Evolutionary conservation across 2,113 vertebrate genomes (phyloP), one percentile per base, ranked within the genome.

Genomic region (Albula glossodonta): DNA sequence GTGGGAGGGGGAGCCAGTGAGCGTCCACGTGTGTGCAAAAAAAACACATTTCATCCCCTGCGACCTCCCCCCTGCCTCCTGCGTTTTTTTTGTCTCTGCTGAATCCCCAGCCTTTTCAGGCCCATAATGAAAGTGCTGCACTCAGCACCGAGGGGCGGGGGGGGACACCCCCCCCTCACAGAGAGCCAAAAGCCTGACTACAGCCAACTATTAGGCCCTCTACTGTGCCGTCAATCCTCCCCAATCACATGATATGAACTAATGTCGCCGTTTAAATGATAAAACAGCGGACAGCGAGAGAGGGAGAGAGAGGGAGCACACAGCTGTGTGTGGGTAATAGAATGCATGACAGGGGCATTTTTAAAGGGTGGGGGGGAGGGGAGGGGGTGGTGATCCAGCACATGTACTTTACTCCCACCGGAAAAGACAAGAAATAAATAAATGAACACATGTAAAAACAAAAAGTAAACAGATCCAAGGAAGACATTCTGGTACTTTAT

Each of bases 71-170:
- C 31, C 1, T 41, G 31, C 31, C 31, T 1, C 31, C 31, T 1
- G 31, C 31, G 90, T 56, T 56, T 94, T 95, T 96, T 94, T 96
- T 97, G 96, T 96, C 95, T 95, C 94, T 93, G 95, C 91, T 96
- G 96, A 97, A 96, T 97, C 96, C 96, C 96, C 94, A 89, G 93
- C 94, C 92, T 94, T 96, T 97, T 97, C 94, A 95, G 89, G 83
- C 90, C 89, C 91, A 99, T 94, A 99, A 99, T 97, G 91, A 93
- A 97, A 98, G 90, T 92, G 96, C 98, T 95, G 93, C 77, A 87
- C 94, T 98, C 97, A 98, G 98, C 98, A 96, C 96, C 96, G 96
- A 96, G 95, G 94, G 94, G 94, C 94, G 94, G 96, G 94, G 94
- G 93, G 94, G 96, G 95, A 95, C 93, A 94, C 93, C 92, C 91